These are phyloP conservation scores for Sepiola atlantica DNA, from an alignment of 2,888 invertebrate species.

Conservation along the genomic window DNA sequence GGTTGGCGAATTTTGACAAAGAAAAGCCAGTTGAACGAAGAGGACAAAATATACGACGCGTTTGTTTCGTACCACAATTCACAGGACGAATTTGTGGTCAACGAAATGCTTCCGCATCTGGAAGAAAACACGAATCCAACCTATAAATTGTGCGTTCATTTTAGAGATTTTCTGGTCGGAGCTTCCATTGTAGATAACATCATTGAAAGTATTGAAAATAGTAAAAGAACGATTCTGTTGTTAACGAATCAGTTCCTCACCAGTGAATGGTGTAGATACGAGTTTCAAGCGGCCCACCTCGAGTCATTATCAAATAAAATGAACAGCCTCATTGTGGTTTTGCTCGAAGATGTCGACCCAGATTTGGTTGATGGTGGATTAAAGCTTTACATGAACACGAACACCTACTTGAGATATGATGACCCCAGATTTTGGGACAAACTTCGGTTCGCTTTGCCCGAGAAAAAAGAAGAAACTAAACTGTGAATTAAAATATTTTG, in stretches of 20 bases:
- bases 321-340: constrained; percentile 86
- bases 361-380: constrained; percentile 90
- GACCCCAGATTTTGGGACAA: constrained; percentile 96
- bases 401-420: constrained; percentile 88
- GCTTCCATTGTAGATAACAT: constrained; percentile 86
- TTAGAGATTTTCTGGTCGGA: constrained; percentile 64
- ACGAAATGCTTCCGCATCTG: constrained; percentile 86
- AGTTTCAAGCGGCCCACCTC: constrained; percentile 90
- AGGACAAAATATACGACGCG: constrained; percentile 81
- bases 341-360: constrained; percentile 87
- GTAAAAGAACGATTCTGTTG: constrained; percentile 89
- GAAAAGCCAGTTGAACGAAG: constrained; percentile 46
- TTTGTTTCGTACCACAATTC: constrained; percentile 87
- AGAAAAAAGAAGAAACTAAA: constrained; percentile 49
- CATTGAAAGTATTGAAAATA: constrained; percentile 88
- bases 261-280: constrained; percentile 92
- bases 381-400: constrained; percentile 88
- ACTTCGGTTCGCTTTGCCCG: constrained; percentile 87
- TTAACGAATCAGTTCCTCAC: constrained; percentile 91
- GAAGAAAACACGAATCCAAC: constrained; percentile 85
- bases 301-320: constrained; percentile 84
- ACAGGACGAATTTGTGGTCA: constrained; percentile 89
- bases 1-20: not conserved
- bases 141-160: constrained; percentile 76
- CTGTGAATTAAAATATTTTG: no score